A percentile compares a stretch with the other conserved stretches of the same genome.
These are phyloP conservation scores for Sphinx pinastri DNA, from an alignment of 2,888 invertebrate genomes.

Conservation along the genomic window DNA sequence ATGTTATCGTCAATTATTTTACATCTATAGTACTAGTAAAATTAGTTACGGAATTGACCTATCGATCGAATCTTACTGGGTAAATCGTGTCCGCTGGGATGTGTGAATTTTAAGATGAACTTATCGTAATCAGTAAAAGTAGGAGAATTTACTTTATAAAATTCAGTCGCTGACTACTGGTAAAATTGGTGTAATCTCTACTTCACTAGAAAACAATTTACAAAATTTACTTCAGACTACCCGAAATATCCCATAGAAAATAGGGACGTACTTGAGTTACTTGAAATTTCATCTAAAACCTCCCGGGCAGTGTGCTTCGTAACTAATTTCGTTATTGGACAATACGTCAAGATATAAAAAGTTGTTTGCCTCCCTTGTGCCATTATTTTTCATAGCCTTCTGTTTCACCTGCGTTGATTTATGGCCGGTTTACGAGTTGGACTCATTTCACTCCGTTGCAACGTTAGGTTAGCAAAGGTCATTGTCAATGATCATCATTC, in stretches of 20 bases:
- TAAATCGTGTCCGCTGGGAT: conserved; percentile 58
- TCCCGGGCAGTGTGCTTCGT: conserved; percentile 70
- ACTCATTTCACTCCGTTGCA: conserved; percentile 66
- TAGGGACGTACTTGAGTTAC: conserved; percentile 55
- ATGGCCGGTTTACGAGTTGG: conserved; percentile 45
- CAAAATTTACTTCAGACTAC: conserved; percentile 64
- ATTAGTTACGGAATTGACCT: conserved; percentile 59
- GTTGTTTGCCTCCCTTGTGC: conserved; percentile 79
- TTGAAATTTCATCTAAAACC: conserved; percentile 52
- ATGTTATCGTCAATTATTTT: conserved; percentile 64
- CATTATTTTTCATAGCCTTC: conserved; percentile 74
- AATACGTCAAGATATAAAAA: conserved; percentile 56
- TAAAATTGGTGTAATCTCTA: conserved; percentile 75
- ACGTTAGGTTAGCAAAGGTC: conserved; percentile 55
- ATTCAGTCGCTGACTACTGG: conserved; percentile 82
- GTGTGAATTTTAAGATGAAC: conserved; percentile 70
- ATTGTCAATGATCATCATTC: conserved; percentile 51
- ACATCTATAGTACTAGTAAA: conserved; percentile 67
- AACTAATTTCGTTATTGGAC: conserved; percentile 53
- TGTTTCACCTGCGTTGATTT: conserved; percentile 63
- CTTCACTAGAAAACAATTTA: conserved; percentile 77
- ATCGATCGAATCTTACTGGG: conserved; percentile 59
- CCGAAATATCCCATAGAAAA: conserved; percentile 58
- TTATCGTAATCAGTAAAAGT: conserved; percentile 72
- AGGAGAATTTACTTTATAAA: conserved; percentile 75